Evolutionary conservation across 2,888 invertebrate species (phyloP).

Genomic region (Neoaliturus tenellus): DNA sequence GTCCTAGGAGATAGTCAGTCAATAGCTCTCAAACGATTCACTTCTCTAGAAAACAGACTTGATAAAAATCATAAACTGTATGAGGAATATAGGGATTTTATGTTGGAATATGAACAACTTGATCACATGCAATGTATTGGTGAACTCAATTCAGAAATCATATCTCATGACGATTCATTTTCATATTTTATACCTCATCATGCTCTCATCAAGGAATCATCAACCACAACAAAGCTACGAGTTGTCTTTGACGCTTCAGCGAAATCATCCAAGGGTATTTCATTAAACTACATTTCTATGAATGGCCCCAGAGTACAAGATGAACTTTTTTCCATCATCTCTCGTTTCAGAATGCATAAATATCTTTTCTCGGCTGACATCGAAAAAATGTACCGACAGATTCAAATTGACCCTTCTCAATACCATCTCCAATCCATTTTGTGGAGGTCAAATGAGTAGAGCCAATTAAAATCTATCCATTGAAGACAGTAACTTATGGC

Average conservation of each 20-base stretch:
- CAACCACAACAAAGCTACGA: constrained; percentile 68
- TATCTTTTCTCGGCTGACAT: constrained; percentile 70
- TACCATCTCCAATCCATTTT: neutral
- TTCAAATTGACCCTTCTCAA: constrained; percentile 62
- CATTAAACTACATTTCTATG: neutral
- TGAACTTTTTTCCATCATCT: constrained; percentile 68
- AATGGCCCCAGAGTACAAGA: constrained; percentile 69
- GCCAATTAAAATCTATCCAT: neutral
- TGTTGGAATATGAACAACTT: constrained; percentile 64
- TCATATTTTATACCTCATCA: constrained; percentile 70
- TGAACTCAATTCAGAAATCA: neutral
- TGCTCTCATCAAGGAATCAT: constrained; percentile 67
- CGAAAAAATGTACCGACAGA: constrained; percentile 70
- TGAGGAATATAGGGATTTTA: constrained; percentile 61
- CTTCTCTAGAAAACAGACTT: constrained; percentile 58
- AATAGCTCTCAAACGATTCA: constrained; percentile 65
- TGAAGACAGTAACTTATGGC: no score
- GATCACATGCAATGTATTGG: constrained; percentile 63
- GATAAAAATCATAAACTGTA: constrained; percentile 61
- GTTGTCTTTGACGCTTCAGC: constrained; percentile 69
- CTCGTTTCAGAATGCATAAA: constrained; percentile 67
- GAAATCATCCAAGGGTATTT: constrained; percentile 53
- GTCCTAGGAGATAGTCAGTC: constrained; percentile 60
- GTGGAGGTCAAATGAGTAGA: constrained; percentile 32
- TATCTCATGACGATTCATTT: constrained; percentile 2